Conservation (phyloP, 2,888 invertebrate genomes). For the Pasiphila rectangulata region DNA sequence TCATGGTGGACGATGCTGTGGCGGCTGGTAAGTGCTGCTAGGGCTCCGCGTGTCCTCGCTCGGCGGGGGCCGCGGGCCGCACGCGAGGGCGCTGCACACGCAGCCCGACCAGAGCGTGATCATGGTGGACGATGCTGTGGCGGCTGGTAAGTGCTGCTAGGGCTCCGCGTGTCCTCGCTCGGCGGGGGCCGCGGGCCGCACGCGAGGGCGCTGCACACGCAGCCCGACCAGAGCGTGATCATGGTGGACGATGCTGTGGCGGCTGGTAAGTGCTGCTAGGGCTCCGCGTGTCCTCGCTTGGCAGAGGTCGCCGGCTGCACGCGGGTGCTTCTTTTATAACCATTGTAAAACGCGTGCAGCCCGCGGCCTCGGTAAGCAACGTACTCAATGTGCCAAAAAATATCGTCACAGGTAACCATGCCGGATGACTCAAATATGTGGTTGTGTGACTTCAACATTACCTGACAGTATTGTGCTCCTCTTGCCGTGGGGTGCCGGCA, state of each 20-base stretch:
- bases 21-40: constrained; percentile 57
- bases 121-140: constrained; percentile 66
- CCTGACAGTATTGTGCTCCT: too few relatives aligned
- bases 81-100: constrained; percentile 64
- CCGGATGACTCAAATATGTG: too few relatives aligned
- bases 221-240: constrained; percentile 65
- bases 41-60: constrained; percentile 52
- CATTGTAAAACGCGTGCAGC: too few relatives aligned
- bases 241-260: constrained; percentile 69
- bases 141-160: constrained; percentile 59
- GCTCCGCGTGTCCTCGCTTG: too few relatives aligned
- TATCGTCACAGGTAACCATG: too few relatives aligned
- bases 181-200: constrained; percentile 60
- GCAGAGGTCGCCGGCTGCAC: too few relatives aligned
- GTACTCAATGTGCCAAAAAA: too few relatives aligned
- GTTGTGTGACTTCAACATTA: too few relatives aligned
- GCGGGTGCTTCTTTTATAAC: too few relatives aligned
- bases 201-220: constrained; percentile 64
- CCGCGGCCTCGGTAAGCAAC: too few relatives aligned
- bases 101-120: constrained; percentile 67
- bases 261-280: constrained; percentile 59
- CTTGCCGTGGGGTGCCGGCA: too few relatives aligned
- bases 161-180: constrained; percentile 50
- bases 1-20: constrained; percentile 68
- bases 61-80: constrained; percentile 60